Conservation (phyloP, 1,140 invertebrate genomes). For the Limonius californicus region DNA sequence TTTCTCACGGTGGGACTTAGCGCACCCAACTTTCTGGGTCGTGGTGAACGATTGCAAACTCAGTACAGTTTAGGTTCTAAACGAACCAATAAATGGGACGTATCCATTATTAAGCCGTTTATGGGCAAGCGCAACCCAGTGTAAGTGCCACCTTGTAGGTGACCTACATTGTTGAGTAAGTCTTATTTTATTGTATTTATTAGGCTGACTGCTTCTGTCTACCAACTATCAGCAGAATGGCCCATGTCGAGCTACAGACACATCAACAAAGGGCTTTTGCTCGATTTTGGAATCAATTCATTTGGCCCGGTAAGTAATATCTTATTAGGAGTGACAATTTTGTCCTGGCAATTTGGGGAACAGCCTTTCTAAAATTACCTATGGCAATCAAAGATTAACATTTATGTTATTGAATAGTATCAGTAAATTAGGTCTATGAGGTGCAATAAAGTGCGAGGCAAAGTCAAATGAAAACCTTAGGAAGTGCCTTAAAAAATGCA, state of each 20-base stretch:
- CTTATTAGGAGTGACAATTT: too few relatives aligned
- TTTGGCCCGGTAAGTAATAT: conserved; percentile 37
- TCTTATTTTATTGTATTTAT: conserved; percentile 26
- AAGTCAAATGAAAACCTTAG: too few relatives aligned
- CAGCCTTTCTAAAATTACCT: too few relatives aligned
- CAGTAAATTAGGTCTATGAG: too few relatives aligned
- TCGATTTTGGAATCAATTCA: conserved; percentile 64
- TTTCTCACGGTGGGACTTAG: conserved; percentile 66
- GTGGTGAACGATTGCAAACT: conserved; percentile 71
- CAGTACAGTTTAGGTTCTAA: conserved; percentile 76
- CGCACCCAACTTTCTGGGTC: conserved; percentile 75
- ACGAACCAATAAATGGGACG: conserved; percentile 66
- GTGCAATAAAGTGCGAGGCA: too few relatives aligned
- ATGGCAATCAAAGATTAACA: too few relatives aligned
- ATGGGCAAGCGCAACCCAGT: conserved; percentile 52
- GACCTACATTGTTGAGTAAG: conserved; percentile 12
- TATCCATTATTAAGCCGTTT: conserved; percentile 74
- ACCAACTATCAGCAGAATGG: conserved; percentile 69
- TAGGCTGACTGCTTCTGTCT: conserved; percentile 65
- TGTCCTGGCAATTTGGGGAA: too few relatives aligned
- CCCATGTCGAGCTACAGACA: conserved; percentile 76
- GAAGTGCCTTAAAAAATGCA: too few relatives aligned
- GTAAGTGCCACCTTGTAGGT: conserved; percentile 53
- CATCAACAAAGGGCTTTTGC: conserved; percentile 58
- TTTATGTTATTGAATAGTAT: too few relatives aligned